Percentiles rank a stretch among this genome's conserved stretches.
phyloP scores from a whole-genome alignment of 64 coral and sea anemone species.

The Actinia equina region DNA sequence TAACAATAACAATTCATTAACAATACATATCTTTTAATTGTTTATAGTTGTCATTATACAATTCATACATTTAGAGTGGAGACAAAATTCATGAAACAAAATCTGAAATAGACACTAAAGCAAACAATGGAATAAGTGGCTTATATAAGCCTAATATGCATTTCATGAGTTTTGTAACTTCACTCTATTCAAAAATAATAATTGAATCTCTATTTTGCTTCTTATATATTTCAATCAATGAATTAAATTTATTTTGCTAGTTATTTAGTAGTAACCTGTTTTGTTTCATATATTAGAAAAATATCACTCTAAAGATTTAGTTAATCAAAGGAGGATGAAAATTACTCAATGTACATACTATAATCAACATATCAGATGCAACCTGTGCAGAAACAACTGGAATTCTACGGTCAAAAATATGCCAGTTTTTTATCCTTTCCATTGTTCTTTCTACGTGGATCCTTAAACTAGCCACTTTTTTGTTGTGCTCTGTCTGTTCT shows the following conservation, averaged over 20 bases:
- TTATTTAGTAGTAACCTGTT: not conserved
- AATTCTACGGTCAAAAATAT: slow-evolving; percentile 38
- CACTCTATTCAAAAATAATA: no score
- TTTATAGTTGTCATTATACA: no score
- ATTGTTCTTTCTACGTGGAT: slow-evolving; percentile 58
- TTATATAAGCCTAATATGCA: no score
- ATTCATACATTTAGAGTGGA: no score
- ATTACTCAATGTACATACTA: slow-evolving; percentile 42
- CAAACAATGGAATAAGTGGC: no score
- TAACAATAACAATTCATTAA: no score
- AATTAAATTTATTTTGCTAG: not conserved
- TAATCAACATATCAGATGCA: slow-evolving; percentile 52
- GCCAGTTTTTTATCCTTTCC: slow-evolving; percentile 66
- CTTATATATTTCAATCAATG: not conserved
- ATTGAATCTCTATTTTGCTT: not conserved
- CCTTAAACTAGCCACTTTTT: slow-evolving; percentile 45
- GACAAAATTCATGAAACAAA: no score
- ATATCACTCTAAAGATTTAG: not conserved
- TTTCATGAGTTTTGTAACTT: no score
- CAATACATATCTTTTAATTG: no score
- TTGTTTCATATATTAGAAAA: not conserved
- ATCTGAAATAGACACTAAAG: no score
- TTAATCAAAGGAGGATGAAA: slow-evolving; percentile 48
- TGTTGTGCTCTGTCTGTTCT: slow-evolving; percentile 38
- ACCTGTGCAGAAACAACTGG: slow-evolving; percentile 7